These are phyloP conservation scores for Plodia interpunctella DNA, from an alignment of 1,140 invertebrate species.

Conservation along the genomic window DNA sequence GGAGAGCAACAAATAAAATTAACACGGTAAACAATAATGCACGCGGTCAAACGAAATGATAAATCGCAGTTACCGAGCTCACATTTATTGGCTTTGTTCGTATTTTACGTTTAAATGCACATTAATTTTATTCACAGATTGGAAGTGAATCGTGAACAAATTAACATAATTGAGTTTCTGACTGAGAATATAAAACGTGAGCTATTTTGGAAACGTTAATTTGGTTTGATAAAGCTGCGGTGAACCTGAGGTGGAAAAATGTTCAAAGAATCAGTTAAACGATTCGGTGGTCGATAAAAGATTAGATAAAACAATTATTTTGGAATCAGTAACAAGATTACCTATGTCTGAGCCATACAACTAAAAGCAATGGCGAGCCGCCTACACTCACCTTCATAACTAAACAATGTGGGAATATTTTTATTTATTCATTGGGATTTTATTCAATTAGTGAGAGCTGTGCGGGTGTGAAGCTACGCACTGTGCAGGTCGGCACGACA, in stretches of 20 bases:
- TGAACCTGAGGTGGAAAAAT: not conserved
- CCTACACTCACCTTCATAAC: conserved; percentile 14
- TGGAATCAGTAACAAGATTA: conserved; percentile 18
- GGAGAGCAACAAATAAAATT: conserved; percentile 66
- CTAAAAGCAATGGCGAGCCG: conserved; percentile 21
- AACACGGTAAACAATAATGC: conserved; percentile 70
- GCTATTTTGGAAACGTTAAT: conserved; percentile 10
- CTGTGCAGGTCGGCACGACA: not conserved
- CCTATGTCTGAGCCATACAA: conserved; percentile 17
- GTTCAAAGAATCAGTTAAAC: not conserved
- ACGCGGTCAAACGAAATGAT: conserved; percentile 61
- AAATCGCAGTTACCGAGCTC: conserved; percentile 56
- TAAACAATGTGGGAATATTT: conserved; percentile 8
- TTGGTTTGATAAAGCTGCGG: conserved; percentile 2
- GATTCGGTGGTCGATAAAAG: not conserved
- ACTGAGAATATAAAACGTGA: conserved; percentile 15
- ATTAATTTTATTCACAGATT: conserved; percentile 74
- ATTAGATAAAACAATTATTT: not conserved
- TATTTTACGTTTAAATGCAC: conserved; percentile 71
- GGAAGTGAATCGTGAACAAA: conserved; percentile 65
- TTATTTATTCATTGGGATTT: conserved; percentile 12
- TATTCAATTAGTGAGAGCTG: not conserved
- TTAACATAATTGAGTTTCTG: conserved; percentile 60
- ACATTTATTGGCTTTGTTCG: conserved; percentile 66
- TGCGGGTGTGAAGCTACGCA: conserved; percentile 2